phyloP scores from a whole-genome alignment of 2,888 invertebrate genomes.

The Schrankia costaestrigalis region DNA sequence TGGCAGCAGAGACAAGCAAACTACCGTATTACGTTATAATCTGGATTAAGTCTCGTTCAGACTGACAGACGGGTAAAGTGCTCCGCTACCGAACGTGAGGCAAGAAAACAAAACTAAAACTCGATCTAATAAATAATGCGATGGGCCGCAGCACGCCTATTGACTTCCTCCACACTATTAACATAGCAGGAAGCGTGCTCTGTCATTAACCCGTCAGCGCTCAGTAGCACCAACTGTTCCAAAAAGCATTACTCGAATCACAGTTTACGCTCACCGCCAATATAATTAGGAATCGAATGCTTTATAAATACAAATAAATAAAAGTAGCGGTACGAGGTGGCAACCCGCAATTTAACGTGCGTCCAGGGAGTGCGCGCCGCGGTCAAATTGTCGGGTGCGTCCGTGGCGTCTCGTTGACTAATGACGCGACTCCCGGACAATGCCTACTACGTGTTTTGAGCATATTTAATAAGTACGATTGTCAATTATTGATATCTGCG shows the following conservation, averaged over 20 bases:
- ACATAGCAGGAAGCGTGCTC: constrained; percentile 73
- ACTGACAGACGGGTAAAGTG: constrained; percentile 74
- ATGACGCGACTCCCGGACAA: constrained; percentile 65
- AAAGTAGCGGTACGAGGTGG: constrained; percentile 69
- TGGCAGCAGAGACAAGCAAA: constrained; percentile 62
- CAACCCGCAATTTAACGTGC: constrained; percentile 72
- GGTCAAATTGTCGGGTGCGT: constrained; percentile 70
- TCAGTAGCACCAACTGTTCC: constrained; percentile 66
- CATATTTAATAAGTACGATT: constrained; percentile 61
- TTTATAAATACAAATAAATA: constrained; percentile 78
- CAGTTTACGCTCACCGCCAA: constrained; percentile 55
- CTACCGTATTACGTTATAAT: constrained; percentile 80
- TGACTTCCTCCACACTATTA: constrained; percentile 74
- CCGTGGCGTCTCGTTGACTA: constrained; percentile 68
- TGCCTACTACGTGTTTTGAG: constrained; percentile 54
- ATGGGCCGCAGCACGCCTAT: constrained; percentile 59
- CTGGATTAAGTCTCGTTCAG: constrained; percentile 60
- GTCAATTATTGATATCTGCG: constrained; percentile 63
- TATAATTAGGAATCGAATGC: constrained; percentile 73
- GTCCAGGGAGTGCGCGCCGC: constrained; percentile 46
- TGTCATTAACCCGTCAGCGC: constrained; percentile 77
- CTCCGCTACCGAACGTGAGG: constrained; percentile 58
- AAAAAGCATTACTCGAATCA: constrained; percentile 69
- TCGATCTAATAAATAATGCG: constrained; percentile 72
- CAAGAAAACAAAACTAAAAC: constrained; percentile 61